Base-by-base conservation (phyloP, 2,797 vertebrate species). In the Clarias platycephalus region DNA sequence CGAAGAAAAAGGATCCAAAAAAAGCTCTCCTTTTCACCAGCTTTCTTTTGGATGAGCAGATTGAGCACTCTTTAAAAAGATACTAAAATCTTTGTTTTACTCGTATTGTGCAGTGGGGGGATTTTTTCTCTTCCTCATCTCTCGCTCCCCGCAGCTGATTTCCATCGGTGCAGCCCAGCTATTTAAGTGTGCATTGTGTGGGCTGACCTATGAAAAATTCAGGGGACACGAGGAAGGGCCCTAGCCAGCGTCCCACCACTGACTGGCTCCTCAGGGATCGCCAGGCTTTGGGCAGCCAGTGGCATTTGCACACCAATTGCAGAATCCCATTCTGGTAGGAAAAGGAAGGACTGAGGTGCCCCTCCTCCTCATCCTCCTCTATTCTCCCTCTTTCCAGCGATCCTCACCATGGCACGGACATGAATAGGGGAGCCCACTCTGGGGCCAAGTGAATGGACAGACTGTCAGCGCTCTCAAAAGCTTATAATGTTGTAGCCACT, bases 301-400 rank as follows among this genome's bases (percentile, higher is more conserved):
- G 88, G 79, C 85, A 90, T 90, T 90, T 90, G 89, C 89, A 90
- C 89, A 89, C 88, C 89, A 90, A 90, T 90, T 90, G 87, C 86
- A 68, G 83, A 89, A 88, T 87, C 84, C 81, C 75, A 83, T 90
- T 88, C 86, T 84, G 76, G 72, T 80, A 75, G 80, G 82, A 60
- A 80, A 75, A 87, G 85, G 80, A 67, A 87, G 70, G 86, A 79
- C 84, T 79, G 63, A 86, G 78, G 81, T 83, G 83, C 83, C 86
- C 82, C 85, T 79, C 85, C 87, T 82, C 83, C 71, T 81, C 58
- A 31, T 62, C 74, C 81, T 37, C 81, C 44, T 58, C 64, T 28
- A 63, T 77, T 85, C 80, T 82, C 82, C 83, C 71, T 76, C 85
- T 76, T 68, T 67, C 87, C 85, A 83, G 86, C 83, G 24, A 76